Percentiles rank a stretch among this genome's conserved stretches.
These are phyloP conservation scores for Stegana nigrithorax DNA, from an alignment of 2,888 invertebrate species.

Conservation along the genomic window DNA sequence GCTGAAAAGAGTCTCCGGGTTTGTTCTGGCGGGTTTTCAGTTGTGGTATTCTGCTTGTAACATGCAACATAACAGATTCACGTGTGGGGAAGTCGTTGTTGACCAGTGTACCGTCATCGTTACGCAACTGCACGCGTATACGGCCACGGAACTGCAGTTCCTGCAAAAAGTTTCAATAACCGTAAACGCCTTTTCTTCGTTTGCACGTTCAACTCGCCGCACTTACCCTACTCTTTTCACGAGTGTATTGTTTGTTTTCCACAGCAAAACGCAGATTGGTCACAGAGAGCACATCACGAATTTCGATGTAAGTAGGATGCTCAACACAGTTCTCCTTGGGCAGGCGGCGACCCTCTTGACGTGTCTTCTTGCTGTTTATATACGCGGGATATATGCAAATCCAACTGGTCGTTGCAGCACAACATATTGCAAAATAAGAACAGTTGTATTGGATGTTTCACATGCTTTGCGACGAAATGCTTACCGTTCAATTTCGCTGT, in stretches of 20 bases:
- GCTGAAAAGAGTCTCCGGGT: slow-evolving; percentile 43
- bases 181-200: no score
- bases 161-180: slow-evolving; percentile 55
- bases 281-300: slow-evolving; percentile 88
- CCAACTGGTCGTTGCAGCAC: slow-evolving; percentile 85
- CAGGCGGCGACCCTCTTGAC: slow-evolving; percentile 89
- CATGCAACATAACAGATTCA: slow-evolving; percentile 80
- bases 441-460: slow-evolving; percentile 1
- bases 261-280: slow-evolving; percentile 87
- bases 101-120: slow-evolving; percentile 85
- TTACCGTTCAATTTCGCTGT: slow-evolving; percentile 83
- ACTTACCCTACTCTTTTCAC: slow-evolving; percentile 85
- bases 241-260: slow-evolving; percentile 91
- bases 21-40: slow-evolving; percentile 80
- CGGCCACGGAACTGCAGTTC: slow-evolving; percentile 88
- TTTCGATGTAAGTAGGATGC: slow-evolving; percentile 95
- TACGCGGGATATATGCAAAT: slow-evolving; percentile 97
- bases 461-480: background rate
- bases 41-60: slow-evolving; percentile 90
- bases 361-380: slow-evolving; percentile 91
- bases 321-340: slow-evolving; percentile 89
- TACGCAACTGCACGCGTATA: slow-evolving; percentile 90
- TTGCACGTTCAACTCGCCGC: background rate
- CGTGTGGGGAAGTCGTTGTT: slow-evolving; percentile 80
- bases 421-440: no score